Evolutionary conservation across 2,888 invertebrate genomes (phyloP), one percentile per base, ranked within the genome.

Genomic region (Protodeltote pygarga): DNA sequence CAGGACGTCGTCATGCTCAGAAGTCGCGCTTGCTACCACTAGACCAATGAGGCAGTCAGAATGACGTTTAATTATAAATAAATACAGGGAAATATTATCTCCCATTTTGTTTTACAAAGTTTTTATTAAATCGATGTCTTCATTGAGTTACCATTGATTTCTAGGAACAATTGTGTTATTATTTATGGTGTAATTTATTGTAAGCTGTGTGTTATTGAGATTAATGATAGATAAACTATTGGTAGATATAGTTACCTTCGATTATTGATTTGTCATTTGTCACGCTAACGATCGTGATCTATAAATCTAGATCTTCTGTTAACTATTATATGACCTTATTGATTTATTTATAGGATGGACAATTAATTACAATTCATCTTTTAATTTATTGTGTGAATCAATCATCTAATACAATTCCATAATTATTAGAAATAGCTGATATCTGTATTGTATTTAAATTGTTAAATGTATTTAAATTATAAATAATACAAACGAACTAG

Each of bases 281-380:
- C 65, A 65, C 65, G 65, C 63, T 14, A 66, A 45, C 15, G 28
- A 32, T 11, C 27, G 31, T 62, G 50, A 50, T 47, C 19, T 8
- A 11, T 13, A 13, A 35, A 35, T 34, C 31, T 54, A 35, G 28
- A 47, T 35, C 39, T 47, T 46, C 34, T 49, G 21, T 13, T 24
- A 33, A 15, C 29, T 51, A 28, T 27, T 34, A 5, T 31, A 5
- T 23, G 40, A 46, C 58, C 71, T 66, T 61, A n/a, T 52, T 40
- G 40, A 37, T 49, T 59, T 59, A 41, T 61, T 59, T 57, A 70
- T 67, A 20, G 53, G 61, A 25, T 29, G n/a, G n/a, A n/a, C n/a
- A n/a, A n/a, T n/a, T n/a, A n/a, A n/a, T n/a, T n/a, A 65, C 69
- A 69, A 65, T 46, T 58, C 58, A 51, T 29, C 37, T 41, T 58